Evolutionary conservation across 2,888 invertebrate genomes (phyloP).

Genomic region (Drosophila suboccidentalis): DNA sequence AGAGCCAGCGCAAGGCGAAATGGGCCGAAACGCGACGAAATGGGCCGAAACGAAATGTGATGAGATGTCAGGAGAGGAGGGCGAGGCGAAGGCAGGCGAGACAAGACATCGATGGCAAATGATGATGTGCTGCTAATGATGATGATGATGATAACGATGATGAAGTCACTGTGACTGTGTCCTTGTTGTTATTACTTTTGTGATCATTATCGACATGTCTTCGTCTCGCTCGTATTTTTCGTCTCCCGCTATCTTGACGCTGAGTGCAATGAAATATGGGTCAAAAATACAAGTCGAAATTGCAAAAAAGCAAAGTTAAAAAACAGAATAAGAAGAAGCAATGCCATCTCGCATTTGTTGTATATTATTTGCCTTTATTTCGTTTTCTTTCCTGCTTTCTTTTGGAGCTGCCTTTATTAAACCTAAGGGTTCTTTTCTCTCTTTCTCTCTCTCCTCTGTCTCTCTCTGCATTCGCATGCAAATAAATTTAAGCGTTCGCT

Average conservation of each 20-base stretch:
- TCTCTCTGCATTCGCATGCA: constrained; percentile 39
- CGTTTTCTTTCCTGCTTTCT: background rate
- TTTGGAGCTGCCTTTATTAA: background rate
- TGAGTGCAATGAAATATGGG: constrained; percentile 68
- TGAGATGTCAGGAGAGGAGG: background rate
- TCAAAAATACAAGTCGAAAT: constrained; percentile 64
- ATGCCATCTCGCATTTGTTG: constrained; percentile 39
- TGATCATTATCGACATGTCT: constrained; percentile 60
- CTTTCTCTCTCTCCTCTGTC: background rate
- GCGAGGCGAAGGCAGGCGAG: constrained; percentile 14
- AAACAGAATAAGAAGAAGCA: background rate
- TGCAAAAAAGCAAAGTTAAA: constrained; percentile 33
- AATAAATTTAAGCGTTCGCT: constrained; percentile 70
- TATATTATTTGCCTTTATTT: constrained; percentile 13
- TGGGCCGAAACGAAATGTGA: constrained; percentile 19
- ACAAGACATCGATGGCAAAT: constrained; percentile 61
- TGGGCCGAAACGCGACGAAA: constrained; percentile 22
- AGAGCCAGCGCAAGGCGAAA: constrained; percentile 3
- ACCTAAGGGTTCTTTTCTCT: background rate
- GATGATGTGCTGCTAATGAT: constrained; percentile 69
- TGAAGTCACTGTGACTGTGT: constrained; percentile 25
- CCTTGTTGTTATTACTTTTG: constrained; percentile 25
- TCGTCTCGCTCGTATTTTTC: constrained; percentile 10
- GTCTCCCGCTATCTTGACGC: constrained; percentile 33
- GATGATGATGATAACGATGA: constrained; percentile 49